Evolutionary conservation across 2,888 invertebrate species (phyloP).

Genomic region (Ferrisia virgata): DNA sequence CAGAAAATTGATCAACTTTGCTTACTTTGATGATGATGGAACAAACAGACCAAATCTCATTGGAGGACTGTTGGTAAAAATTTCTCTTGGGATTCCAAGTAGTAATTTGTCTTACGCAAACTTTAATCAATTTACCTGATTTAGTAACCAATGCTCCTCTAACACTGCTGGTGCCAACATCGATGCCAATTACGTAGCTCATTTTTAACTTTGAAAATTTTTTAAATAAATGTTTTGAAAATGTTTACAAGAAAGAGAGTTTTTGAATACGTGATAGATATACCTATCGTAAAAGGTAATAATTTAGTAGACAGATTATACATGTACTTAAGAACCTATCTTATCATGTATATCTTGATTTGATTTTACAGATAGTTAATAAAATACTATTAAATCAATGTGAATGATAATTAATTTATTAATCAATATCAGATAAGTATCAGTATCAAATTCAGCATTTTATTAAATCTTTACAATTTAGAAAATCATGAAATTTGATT

Average conservation of each 20-base stretch:
- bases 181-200: constrained; percentile 66
- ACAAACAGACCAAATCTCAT: constrained; percentile 81
- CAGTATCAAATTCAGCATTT: too few relatives aligned
- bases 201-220: neutral
- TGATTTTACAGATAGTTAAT: too few relatives aligned
- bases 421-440: too few relatives aligned
- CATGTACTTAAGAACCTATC: too few relatives aligned
- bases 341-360: too few relatives aligned
- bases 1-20: constrained; percentile 28
- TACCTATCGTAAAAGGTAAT: too few relatives aligned
- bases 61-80: constrained; percentile 87
- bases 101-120: constrained; percentile 64
- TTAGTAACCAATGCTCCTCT: constrained; percentile 75
- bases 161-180: constrained; percentile 90
- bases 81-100: constrained; percentile 75
- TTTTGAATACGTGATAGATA: too few relatives aligned
- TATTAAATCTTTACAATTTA: too few relatives aligned
- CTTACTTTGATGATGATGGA: constrained; percentile 71
- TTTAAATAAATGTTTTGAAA: neutral
- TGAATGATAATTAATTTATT: too few relatives aligned
- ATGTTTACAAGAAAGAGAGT: neutral
- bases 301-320: too few relatives aligned
- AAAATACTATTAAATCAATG: too few relatives aligned
- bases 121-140: constrained; percentile 65
- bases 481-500: too few relatives aligned